A percentile compares a stretch with the other conserved stretches of the same genome.
Conservation (phyloP, 2,888 invertebrate species). For the Melieria omissa region DNA sequence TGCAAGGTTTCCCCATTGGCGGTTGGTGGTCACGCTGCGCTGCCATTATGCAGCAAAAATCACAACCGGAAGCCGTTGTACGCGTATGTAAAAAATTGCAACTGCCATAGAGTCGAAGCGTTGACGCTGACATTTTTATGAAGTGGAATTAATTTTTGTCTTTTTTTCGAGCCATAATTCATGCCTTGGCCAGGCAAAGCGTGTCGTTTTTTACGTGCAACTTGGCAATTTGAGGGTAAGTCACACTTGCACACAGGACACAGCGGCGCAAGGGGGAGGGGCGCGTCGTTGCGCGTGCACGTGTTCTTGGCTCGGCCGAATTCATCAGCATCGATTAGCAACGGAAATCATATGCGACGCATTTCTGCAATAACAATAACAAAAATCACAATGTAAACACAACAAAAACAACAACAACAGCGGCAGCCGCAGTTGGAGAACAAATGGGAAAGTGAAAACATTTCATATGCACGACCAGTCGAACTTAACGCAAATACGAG, state of each 20-base stretch:
- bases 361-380: slow-evolving; percentile 5
- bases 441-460: too few relatives aligned
- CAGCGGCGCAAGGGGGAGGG: neutral
- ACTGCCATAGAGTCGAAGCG: slow-evolving; percentile 13
- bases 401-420: too few relatives aligned
- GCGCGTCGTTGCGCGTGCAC: too few relatives aligned
- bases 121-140: slow-evolving; percentile 49
- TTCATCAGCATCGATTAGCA: slow-evolving; percentile 18
- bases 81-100: slow-evolving; percentile 24
- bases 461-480: too few relatives aligned
- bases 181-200: neutral
- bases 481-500: slow-evolving; percentile 2
- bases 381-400: neutral
- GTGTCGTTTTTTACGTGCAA: neutral
- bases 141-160: slow-evolving; percentile 55
- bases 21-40: slow-evolving; percentile 41
- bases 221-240: neutral
- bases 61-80: slow-evolving; percentile 25
- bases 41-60: slow-evolving; percentile 42
- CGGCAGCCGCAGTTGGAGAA: too few relatives aligned
- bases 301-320: slow-evolving; percentile 1
- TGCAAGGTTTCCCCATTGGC: neutral
- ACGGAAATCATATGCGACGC: slow-evolving; percentile 21
- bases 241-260: slow-evolving; percentile 10
- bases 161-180: neutral